A percentile compares a stretch with the other conserved stretches of the same genome.
phyloP scores from a whole-genome alignment of 1,140 invertebrate species.

The Drosophila cardini region DNA sequence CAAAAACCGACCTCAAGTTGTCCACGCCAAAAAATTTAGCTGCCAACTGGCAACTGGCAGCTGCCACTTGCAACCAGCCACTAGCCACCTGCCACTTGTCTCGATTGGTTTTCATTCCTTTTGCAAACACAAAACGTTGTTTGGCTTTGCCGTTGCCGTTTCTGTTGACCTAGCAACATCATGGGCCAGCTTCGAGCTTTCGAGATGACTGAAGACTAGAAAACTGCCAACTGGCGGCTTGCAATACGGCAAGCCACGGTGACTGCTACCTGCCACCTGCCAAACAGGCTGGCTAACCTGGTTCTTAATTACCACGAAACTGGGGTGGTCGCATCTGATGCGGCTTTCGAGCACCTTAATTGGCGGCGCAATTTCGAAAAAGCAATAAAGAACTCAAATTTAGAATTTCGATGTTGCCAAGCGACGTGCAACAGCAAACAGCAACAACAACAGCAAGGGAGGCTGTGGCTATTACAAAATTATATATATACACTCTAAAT shows the following conservation, averaged over 20 bases:
- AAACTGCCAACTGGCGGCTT: conserved; percentile 15
- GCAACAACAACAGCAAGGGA: not conserved
- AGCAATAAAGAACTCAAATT: conserved; percentile 35
- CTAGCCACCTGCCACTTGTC: conserved; percentile 25
- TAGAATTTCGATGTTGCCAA: conserved; percentile 20
- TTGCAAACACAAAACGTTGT: conserved; percentile 12
- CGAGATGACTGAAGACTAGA: conserved; percentile 11
- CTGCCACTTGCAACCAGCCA: not conserved
- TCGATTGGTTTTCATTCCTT: conserved; percentile 34
- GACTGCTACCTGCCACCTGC: conserved; percentile 3
- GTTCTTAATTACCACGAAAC: conserved; percentile 37
- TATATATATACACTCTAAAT: not conserved
- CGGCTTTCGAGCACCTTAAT: conserved; percentile 29
- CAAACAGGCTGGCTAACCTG: conserved; percentile 23
- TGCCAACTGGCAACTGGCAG: conserved; percentile 10
- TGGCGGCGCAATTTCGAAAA: conserved; percentile 27
- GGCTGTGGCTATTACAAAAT: not conserved
- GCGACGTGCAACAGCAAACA: conserved; percentile 2
- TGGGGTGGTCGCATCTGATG: conserved; percentile 23
- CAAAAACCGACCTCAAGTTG: conserved; percentile 26
- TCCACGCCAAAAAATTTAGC: not conserved
- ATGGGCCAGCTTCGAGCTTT: not conserved
- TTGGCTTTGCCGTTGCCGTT: conserved; percentile 12
- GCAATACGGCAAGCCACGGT: not conserved
- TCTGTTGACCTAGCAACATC: conserved; percentile 15